Evolutionary conservation across 2,888 invertebrate species (phyloP), one percentile per base, ranked within the genome.

Genomic region (Poecilobothrus nobilitatus): DNA sequence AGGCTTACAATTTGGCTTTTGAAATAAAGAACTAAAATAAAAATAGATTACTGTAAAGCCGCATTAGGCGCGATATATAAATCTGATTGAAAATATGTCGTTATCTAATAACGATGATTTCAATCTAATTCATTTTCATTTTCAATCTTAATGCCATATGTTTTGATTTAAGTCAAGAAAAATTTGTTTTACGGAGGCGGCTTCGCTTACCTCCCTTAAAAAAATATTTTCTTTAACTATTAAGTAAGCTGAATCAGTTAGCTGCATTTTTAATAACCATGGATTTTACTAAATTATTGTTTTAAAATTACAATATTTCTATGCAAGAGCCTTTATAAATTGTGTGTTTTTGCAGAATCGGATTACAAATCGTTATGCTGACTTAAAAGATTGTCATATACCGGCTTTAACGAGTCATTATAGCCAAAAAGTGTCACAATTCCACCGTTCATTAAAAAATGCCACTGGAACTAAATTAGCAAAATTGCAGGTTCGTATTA

Each of bases 361-460:
- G 85, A 86, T 88, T 84, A 88, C 88, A 82, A 87, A 87, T 82
- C 90, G 90, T 79, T 93, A 91, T 84, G 88, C 88, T 83, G 91
- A 92, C 84, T 86, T 92, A 88, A 93, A 93, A 90, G 92, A 92
- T 87, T 90, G 90, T 86, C 92, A 91, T 88, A 91, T 95, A 82
- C 88, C 91, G 75, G 91, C 92, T 77, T 84, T 94, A 83, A 91
- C 90, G 74, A 90, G 91, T 75, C 88, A 90, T 81, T 91, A 94
- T 85, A 91, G 93, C 84, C 91, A 91, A 84, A 94, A 94, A 86
- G 94, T 95, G 80, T 91, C 94, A 79, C 92, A 93, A 86, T 95
- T 95, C 85, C 95, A 95, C 86, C 94, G 94, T 87, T 90, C 90
- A 79, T 88, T 95, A 81, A 94, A 94, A 87, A 89, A 90, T 79